Conservation (phyloP, 2,797 vertebrate species). For the Periparus ater region DNA sequence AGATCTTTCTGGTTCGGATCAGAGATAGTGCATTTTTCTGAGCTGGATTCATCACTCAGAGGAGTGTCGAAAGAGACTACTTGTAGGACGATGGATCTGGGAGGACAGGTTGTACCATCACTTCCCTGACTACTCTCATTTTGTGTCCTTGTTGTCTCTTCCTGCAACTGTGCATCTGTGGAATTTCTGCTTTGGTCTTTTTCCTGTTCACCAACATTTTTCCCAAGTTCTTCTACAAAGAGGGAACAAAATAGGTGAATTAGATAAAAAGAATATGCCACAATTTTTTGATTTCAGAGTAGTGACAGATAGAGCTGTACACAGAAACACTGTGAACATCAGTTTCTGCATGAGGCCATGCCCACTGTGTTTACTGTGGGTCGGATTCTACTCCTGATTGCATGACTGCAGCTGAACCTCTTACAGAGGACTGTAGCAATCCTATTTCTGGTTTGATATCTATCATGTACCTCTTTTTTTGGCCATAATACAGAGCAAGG, state of each 20-base stretch:
- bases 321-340: not conserved
- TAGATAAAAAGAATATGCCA: constrained; percentile 39
- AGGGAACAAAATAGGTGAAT: constrained; percentile 64
- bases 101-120: constrained; percentile 14
- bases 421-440: not conserved
- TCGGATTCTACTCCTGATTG: not conserved
- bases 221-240: constrained; percentile 65
- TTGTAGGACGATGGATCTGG: constrained; percentile 31
- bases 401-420: not conserved
- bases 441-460: not conserved
- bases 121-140: constrained; percentile 58
- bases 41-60: constrained; percentile 29
- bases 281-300: constrained; percentile 14
- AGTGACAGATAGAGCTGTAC: not conserved
- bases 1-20: constrained; percentile 28
- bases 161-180: constrained; percentile 36
- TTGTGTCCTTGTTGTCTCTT: constrained; percentile 46
- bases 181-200: constrained; percentile 50
- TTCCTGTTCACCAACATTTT: constrained; percentile 40
- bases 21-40: constrained; percentile 41
- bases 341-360: not conserved
- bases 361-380: not conserved
- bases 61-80: constrained; percentile 41
- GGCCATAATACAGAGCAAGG: not conserved
- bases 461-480: not conserved